A percentile compares a stretch with the other conserved stretches of the same genome.
Evolutionary conservation across 2,797 vertebrate genomes (phyloP).

Genomic region (Coregonus suidteri): DNA sequence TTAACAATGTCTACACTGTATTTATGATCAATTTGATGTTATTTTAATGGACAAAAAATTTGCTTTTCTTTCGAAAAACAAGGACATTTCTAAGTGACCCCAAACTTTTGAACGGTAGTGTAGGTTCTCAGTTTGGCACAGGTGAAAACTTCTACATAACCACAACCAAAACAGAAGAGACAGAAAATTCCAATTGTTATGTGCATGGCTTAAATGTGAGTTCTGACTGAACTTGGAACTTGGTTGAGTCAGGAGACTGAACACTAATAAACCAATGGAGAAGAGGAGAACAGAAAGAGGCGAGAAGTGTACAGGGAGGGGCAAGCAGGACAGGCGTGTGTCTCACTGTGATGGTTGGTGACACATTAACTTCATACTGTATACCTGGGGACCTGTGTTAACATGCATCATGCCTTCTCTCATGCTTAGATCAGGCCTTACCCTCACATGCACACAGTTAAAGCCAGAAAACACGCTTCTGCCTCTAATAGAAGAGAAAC

Average conservation of each 20-base stretch:
- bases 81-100: too few relatives aligned
- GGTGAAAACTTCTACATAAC: constrained; percentile 39
- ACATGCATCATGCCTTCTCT: constrained; percentile 64
- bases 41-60: too few relatives aligned
- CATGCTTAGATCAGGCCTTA: constrained; percentile 70
- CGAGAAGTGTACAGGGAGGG: constrained; percentile 40
- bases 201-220: constrained; percentile 31
- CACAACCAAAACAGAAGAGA: constrained; percentile 12
- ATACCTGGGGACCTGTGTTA: too few relatives aligned
- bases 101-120: too few relatives aligned
- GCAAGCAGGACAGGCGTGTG: constrained; percentile 35
- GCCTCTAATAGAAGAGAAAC: constrained; percentile 35
- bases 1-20: too few relatives aligned
- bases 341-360: constrained; percentile 42
- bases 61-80: too few relatives aligned
- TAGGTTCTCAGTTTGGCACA: constrained; percentile 55
- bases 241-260: constrained; percentile 7
- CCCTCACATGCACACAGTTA: constrained; percentile 72
- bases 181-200: neutral
- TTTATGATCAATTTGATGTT: too few relatives aligned
- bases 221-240: constrained; percentile 37
- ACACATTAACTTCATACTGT: constrained; percentile 27
- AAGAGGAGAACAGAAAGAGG: constrained; percentile 34
- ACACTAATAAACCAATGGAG: constrained; percentile 27
- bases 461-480: constrained; percentile 41